Base-by-base conservation (phyloP, 2,797 vertebrate genomes). In the Smutsia temminckii region DNA sequence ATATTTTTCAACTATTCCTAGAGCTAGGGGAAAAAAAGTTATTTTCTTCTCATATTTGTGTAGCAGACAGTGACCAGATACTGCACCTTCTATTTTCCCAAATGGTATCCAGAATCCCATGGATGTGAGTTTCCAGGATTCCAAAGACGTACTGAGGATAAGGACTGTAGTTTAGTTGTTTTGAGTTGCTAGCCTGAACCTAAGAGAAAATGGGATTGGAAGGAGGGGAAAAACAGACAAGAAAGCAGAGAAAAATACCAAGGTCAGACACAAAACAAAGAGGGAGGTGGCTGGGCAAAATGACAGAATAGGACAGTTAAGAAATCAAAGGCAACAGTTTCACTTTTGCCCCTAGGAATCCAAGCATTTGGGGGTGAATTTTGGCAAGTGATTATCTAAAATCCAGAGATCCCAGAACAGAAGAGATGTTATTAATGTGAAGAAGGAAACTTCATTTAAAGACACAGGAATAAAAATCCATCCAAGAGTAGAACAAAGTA, bases 181-280 rank as follows among this genome's bases (percentile, higher is more conserved):
- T 78, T 86, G 94, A 95, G 96, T 40, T 96, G 95, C 81, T 75
- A 96, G 87, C 85, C 95, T 85, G 87, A 64, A 97, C 94, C 97
- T 97, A 42, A 95, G 97, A 95, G 89, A 14, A 96, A 86, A 55
- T 1, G 21, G 53, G 51, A 74, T 8, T 14, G 17, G 72, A 53
- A 96, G 32, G 55, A 96, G 37, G 55, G 95, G 53, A 93, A 89
- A 89, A 74, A 34, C 4, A 18, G 34, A 85, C 29, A 46, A 93
- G 74, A 86, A 93, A 88, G 61, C 85, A 89, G 87, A 92, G 95
- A 94, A 55, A 95, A 85, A 93, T 8, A 79, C n/a, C 75, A n/a
- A 95, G 16, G 63, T 95, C 42, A 93, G 72, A 92, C 78, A 74
- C 20, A 53, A 84, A 86, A 57, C 42, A 46, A 27, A 57, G 59